Evolutionary conservation across 2,113 vertebrate genomes (phyloP).

Genomic region (Euleptes europaea): DNA sequence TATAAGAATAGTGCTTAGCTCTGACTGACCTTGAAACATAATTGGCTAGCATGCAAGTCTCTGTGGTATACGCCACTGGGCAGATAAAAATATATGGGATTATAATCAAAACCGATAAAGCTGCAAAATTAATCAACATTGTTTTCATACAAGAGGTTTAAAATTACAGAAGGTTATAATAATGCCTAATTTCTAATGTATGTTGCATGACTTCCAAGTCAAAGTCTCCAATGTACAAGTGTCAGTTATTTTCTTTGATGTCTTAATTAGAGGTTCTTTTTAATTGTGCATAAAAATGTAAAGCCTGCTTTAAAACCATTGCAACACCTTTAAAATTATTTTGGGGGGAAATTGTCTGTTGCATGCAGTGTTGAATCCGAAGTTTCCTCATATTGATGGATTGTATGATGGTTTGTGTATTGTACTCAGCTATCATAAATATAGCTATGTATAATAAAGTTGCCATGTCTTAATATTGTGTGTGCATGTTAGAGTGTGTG

Average conservation of each 20-base stretch:
- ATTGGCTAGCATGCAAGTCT: conserved; percentile 71
- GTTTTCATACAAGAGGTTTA: conserved; percentile 61
- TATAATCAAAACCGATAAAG: conserved; percentile 78
- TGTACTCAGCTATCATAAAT: too few relatives aligned
- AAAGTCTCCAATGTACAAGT: conserved; percentile 2
- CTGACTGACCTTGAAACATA: conserved; percentile 72
- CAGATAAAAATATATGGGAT: conserved; percentile 78
- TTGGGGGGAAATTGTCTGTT: not conserved
- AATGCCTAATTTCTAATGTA: conserved; percentile 39
- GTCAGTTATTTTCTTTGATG: not conserved
- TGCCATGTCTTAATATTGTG: too few relatives aligned
- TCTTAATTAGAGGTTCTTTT: not conserved
- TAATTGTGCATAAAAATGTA: conserved; percentile 1
- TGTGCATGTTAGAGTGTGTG: too few relatives aligned
- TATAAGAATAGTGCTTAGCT: conserved; percentile 57
- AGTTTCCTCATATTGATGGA: too few relatives aligned
- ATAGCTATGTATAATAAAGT: too few relatives aligned
- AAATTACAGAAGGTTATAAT: conserved; percentile 55
- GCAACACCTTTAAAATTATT: not conserved
- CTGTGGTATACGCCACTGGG: conserved; percentile 69
- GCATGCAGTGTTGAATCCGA: too few relatives aligned
- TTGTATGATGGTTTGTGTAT: too few relatives aligned
- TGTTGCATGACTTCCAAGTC: conserved; percentile 32
- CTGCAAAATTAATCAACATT: conserved; percentile 75
- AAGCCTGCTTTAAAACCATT: not conserved